These are phyloP conservation scores for Lagria hirta DNA, from an alignment of 2,888 invertebrate species.

Conservation along the genomic window DNA sequence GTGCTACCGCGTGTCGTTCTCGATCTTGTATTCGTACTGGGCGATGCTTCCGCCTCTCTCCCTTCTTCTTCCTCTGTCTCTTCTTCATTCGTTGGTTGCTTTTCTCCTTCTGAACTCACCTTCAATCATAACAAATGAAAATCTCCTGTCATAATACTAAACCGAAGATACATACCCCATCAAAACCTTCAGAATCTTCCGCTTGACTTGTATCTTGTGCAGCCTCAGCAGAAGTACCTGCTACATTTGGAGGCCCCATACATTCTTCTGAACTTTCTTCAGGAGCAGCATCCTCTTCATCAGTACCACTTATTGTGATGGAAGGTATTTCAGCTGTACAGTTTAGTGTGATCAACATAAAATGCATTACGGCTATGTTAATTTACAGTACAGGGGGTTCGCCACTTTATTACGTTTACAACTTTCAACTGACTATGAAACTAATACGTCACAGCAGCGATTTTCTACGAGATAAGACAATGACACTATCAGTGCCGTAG, in stretches of 20 bases:
- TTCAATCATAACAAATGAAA: constrained; percentile 29
- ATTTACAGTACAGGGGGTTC: too few species aligned
- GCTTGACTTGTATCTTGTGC: constrained; percentile 39
- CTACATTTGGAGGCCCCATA: constrained; percentile 50
- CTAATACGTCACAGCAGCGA: too few species aligned
- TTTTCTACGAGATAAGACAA: too few species aligned
- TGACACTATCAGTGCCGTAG: too few species aligned
- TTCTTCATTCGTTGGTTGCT: constrained; percentile 56
- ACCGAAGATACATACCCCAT: constrained; percentile 45
- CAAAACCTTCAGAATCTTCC: constrained; percentile 51
- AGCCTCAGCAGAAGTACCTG: constrained; percentile 49
- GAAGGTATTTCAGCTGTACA: constrained; percentile 48
- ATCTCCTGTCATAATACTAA: constrained; percentile 8
- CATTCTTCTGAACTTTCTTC: constrained; percentile 48
- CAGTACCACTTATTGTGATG: constrained; percentile 47
- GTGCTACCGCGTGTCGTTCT: constrained; percentile 44
- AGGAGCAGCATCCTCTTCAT: constrained; percentile 53
- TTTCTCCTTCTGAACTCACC: constrained; percentile 67
- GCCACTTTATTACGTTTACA: too few species aligned
- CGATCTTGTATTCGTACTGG: constrained; percentile 61
- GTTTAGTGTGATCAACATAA: not conserved
- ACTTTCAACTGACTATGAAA: too few species aligned
- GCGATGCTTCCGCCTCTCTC: constrained; percentile 78
- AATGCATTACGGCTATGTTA: too few species aligned
- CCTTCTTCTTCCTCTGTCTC: constrained; percentile 70